These are phyloP conservation scores for Syngnathus typhle DNA, from an alignment of 2,113 vertebrate species.

Conservation along the genomic window DNA sequence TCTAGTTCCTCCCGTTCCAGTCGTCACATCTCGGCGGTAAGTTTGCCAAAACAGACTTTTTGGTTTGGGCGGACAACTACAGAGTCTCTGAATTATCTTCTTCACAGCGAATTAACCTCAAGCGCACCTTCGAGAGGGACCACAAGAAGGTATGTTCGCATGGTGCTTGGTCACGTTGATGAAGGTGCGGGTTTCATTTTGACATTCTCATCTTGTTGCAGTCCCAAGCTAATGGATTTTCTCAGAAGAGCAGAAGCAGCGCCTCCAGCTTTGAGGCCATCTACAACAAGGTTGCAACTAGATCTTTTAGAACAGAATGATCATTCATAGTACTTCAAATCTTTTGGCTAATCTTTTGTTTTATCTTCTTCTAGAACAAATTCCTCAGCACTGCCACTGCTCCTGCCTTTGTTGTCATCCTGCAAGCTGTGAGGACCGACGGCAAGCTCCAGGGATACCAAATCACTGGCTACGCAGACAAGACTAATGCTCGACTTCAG, in stretches of 20 bases:
- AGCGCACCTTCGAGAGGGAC: slow-evolving; percentile 31
- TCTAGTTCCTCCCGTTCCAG: slow-evolving; percentile 56
- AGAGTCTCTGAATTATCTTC: slow-evolving; percentile 9
- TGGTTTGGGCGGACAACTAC: background rate
- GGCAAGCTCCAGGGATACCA: slow-evolving; percentile 66
- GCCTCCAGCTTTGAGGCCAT: slow-evolving; percentile 56
- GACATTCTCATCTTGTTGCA: slow-evolving; percentile 9
- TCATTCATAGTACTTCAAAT: background rate
- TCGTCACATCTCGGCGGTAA: slow-evolving; percentile 29
- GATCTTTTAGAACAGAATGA: background rate
- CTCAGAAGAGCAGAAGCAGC: slow-evolving; percentile 36
- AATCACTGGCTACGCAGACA: slow-evolving; percentile 61
- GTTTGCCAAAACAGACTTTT: background rate
- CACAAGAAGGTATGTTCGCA: slow-evolving; percentile 30
- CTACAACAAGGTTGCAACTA: slow-evolving; percentile 43
- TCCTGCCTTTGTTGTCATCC: slow-evolving; percentile 52
- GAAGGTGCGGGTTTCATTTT: background rate
- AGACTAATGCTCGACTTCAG: slow-evolving; percentile 62
- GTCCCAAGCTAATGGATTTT: slow-evolving; percentile 19
- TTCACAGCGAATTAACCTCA: slow-evolving; percentile 27
- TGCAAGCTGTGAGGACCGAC: slow-evolving; percentile 58
- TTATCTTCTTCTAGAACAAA: slow-evolving; percentile 41
- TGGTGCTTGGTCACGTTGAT: background rate
- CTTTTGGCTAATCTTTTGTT: background rate
- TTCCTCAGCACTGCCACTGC: slow-evolving; percentile 54